Base-by-base conservation (phyloP, 1,140 invertebrate species). In the Drosophila saltans region DNA sequence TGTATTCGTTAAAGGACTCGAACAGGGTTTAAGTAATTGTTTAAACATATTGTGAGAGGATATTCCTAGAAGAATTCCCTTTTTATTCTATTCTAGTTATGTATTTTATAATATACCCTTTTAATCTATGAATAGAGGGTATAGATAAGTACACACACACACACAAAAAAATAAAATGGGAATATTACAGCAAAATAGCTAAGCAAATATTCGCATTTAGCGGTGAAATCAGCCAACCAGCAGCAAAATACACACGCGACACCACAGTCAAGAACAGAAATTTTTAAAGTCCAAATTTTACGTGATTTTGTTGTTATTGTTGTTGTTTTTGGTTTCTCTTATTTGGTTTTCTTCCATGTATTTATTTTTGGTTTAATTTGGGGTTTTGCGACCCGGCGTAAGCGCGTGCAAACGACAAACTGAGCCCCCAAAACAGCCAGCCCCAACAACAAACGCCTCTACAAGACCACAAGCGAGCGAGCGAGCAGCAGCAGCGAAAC, bases 341-440 rank as follows among this genome's bases (percentile, higher is more conserved):
- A 30, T 57, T 60, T 68, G 33, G 52, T 30, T 69, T 69, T 33
- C 26, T 40, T 30, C 43, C 9, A 10, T 40, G 3, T 11, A 40
- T 40, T 56, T 40, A 26, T 8, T 16, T 40, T 56, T 9, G 48
- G 70, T 68, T 61, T 69, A 56, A 24, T 66, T 78, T 78, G 52
- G 30, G 59, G 58, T 61, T 68, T 65, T 64, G 45, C 52, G 69
- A 66, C 88, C 82, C 83, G 83, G 83, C 84, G 84, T 88, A 80
- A 88, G 73, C 83, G 80, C 84, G 73, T 88, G 77, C 84, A 74
- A 89, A 75, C 80, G 83, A 89, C 80, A 83, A 88, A 88, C 83
- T 88, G 84, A 88, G 83, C 83, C 72, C 83, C 83, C 82, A 86
- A 81, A 81, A 69, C 56, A 71, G 57, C 72, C 56, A 80, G 83